A percentile compares a stretch with the other conserved stretches of the same genome.
Conservation (phyloP, 2,888 invertebrate species). For the Thalpophila matura region DNA sequence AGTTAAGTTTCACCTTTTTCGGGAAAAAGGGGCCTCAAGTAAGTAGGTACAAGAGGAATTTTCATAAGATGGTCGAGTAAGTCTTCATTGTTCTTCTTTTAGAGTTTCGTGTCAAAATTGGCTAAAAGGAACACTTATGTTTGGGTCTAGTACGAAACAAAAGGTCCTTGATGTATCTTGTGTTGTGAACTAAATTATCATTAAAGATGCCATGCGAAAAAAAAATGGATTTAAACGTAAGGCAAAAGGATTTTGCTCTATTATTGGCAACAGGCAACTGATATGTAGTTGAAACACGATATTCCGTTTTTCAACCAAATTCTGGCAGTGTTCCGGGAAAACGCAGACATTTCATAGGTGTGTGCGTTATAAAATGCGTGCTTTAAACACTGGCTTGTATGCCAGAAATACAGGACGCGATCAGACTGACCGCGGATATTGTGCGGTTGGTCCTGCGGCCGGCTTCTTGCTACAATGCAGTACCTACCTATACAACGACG, state of each 20-base stretch:
- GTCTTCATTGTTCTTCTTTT: too few relatives aligned
- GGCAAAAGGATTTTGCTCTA: neutral
- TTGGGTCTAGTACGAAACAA: too few relatives aligned
- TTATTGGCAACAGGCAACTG: neutral
- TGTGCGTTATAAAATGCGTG: constrained; percentile 19
- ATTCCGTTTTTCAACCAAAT: neutral
- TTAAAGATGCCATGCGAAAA: too few relatives aligned
- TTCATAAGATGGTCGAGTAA: too few relatives aligned
- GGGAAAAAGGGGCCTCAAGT: too few relatives aligned
- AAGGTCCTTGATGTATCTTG: too few relatives aligned
- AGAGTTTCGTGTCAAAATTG: too few relatives aligned
- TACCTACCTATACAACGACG: neutral
- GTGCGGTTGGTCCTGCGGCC: constrained; percentile 30
- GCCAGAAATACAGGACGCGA: constrained; percentile 40
- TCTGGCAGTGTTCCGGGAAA: constrained; percentile 36
- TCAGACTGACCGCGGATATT: constrained; percentile 45
- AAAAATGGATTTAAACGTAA: too few relatives aligned
- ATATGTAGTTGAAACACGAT: neutral
- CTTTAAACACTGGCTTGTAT: constrained; percentile 11
- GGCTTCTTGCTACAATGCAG: constrained; percentile 29
- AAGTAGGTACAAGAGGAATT: too few relatives aligned
- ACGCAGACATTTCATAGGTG: neutral
- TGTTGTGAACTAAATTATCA: too few relatives aligned
- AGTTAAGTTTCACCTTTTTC: too few relatives aligned
- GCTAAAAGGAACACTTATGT: too few relatives aligned